These are phyloP conservation scores for Zootermopsis nevadensis DNA, from an alignment of 2,888 invertebrate species.

Conservation along the genomic window DNA sequence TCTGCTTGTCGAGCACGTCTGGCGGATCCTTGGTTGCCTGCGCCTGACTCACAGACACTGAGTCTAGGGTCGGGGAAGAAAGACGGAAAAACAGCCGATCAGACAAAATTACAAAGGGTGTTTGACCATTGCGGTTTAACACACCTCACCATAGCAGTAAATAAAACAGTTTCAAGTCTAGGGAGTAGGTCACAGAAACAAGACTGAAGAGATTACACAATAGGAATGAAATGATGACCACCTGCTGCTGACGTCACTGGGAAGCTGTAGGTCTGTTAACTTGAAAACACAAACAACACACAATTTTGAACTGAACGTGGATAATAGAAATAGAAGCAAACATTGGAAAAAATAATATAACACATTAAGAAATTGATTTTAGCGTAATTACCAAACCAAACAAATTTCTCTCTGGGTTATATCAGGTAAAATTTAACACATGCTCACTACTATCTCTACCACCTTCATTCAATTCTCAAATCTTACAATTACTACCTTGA, in stretches of 20 bases:
- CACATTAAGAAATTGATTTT: slow-evolving; percentile 11
- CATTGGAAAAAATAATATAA: slow-evolving; percentile 23
- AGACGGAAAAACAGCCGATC: slow-evolving; percentile 62
- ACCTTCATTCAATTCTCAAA: neutral
- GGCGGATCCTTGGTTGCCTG: slow-evolving; percentile 71
- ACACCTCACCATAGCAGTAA: slow-evolving; percentile 42
- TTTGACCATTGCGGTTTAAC: slow-evolving; percentile 73
- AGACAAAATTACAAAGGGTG: slow-evolving; percentile 69
- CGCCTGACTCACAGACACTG: slow-evolving; percentile 56
- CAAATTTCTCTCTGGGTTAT: slow-evolving; percentile 28
- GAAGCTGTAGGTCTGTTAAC: slow-evolving; percentile 14
- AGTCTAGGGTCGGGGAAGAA: slow-evolving; percentile 54
- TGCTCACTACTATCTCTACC: neutral
- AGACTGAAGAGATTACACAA: neutral
- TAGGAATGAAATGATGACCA: neutral
- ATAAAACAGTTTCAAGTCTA: slow-evolving; percentile 52
- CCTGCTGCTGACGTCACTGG: slow-evolving; percentile 33
- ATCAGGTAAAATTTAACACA: neutral
- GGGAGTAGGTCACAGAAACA: slow-evolving; percentile 49
- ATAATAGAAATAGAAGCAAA: slow-evolving; percentile 22
- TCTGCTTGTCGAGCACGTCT: slow-evolving; percentile 98
- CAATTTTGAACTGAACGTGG: slow-evolving; percentile 10
- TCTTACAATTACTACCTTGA: neutral
- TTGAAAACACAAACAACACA: slow-evolving; percentile 22
- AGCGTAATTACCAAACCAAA: too few relatives aligned